These are phyloP conservation scores for Eulemur coronatus DNA, from an alignment of 2,797 vertebrate species.

Conservation along the genomic window DNA sequence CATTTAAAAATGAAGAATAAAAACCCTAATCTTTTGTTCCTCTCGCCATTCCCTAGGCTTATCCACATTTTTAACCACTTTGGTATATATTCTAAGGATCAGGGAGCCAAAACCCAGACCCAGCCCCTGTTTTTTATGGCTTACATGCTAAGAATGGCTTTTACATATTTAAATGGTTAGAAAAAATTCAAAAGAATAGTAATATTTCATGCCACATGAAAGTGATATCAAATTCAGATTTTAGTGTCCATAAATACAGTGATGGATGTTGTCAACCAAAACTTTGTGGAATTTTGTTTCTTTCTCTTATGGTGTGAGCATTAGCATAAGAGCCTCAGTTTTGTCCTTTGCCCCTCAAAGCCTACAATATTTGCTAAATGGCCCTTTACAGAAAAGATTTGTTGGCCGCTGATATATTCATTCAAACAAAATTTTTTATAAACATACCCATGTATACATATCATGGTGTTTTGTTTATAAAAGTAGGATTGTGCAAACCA, in stretches of 20 bases:
- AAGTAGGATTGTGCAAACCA: background rate
- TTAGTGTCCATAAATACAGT: background rate
- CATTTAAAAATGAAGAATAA: background rate
- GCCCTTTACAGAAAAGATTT: background rate
- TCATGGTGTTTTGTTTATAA: background rate
- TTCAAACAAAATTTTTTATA: background rate
- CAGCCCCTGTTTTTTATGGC: background rate
- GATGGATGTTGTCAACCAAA: background rate
- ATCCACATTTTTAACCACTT: background rate
- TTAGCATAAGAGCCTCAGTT: background rate
- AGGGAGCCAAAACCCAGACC: background rate
- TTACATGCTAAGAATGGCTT: background rate
- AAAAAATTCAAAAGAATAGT: background rate
- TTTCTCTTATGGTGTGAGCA: background rate
- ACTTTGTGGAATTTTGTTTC: conserved; percentile 17
- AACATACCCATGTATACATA: background rate
- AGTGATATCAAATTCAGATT: background rate
- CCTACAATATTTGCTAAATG: background rate
- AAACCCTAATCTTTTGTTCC: background rate
- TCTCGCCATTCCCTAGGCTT: background rate
- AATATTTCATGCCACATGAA: background rate
- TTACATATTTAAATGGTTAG: background rate
- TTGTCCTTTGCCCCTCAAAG: background rate
- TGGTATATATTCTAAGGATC: background rate
- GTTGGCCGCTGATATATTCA: background rate